Percentiles rank a stretch among this genome's conserved stretches.
Conservation (phyloP, 2,113 vertebrate genomes). For the Penelope pileata region DNA sequence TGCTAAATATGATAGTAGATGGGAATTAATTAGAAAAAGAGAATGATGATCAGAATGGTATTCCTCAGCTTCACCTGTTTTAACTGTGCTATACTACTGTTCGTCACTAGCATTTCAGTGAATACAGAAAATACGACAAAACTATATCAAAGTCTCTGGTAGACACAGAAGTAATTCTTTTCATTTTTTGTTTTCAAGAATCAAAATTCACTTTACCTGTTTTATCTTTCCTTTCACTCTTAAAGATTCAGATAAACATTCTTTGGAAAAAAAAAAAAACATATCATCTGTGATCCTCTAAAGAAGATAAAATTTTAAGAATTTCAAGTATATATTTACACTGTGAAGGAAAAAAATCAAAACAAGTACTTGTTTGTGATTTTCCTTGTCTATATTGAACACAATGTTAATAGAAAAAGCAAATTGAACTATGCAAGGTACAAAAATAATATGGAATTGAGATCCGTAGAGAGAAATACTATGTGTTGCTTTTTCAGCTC, state of each 20-base stretch:
- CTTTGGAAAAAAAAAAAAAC: neutral
- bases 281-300: neutral
- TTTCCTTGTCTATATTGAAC: neutral
- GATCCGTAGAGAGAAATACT: neutral
- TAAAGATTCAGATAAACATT: neutral
- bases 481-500: neutral
- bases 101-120: neutral
- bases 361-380: neutral
- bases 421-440: neutral
- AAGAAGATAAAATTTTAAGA: neutral
- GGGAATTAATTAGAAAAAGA: neutral
- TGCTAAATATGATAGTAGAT: neutral
- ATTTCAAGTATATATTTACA: neutral
- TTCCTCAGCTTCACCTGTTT: neutral
- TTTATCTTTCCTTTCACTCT: neutral
- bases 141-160: neutral
- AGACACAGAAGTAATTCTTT: neutral
- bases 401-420: neutral
- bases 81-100: neutral
- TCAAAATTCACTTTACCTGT: neutral
- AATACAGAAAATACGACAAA: neutral
- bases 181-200: neutral
- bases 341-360: neutral
- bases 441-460: neutral
- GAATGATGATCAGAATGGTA: neutral